These are phyloP conservation scores for Drosophila teissieri DNA, from an alignment of 1,140 invertebrate genomes.

Conservation along the genomic window DNA sequence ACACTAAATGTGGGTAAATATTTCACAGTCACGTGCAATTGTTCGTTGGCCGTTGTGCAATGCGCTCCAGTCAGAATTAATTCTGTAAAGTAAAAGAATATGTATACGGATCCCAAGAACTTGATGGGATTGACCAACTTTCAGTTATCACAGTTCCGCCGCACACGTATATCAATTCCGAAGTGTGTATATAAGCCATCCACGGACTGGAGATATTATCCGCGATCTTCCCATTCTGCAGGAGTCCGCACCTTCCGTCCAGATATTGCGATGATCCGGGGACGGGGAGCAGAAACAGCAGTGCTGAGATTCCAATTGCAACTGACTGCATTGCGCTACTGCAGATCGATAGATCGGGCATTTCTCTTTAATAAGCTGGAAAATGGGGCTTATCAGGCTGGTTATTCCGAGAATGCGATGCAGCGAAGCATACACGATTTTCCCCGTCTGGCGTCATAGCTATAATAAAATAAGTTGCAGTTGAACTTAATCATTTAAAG, in stretches of 20 bases:
- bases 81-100: background rate
- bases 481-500: too few relatives aligned
- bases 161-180: background rate
- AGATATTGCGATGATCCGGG: background rate
- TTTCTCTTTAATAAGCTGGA: background rate
- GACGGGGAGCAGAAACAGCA: background rate
- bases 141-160: constrained; percentile 1
- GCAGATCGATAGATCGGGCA: background rate
- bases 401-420: background rate
- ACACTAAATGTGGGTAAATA: background rate
- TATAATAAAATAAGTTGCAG: too few relatives aligned
- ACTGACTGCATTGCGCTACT: constrained; percentile 1
- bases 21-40: background rate
- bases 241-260: background rate
- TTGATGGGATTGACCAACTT: background rate
- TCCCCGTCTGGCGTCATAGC: too few relatives aligned
- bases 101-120: background rate
- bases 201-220: background rate
- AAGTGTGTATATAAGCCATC: constrained; percentile 1
- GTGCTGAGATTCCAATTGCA: background rate
- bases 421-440: too few relatives aligned
- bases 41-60: background rate
- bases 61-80: constrained; percentile 5
- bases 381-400: background rate
- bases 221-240: background rate